phyloP scores from a whole-genome alignment of 2,113 vertebrate species.

The Sminthopsis crassicaudata region DNA sequence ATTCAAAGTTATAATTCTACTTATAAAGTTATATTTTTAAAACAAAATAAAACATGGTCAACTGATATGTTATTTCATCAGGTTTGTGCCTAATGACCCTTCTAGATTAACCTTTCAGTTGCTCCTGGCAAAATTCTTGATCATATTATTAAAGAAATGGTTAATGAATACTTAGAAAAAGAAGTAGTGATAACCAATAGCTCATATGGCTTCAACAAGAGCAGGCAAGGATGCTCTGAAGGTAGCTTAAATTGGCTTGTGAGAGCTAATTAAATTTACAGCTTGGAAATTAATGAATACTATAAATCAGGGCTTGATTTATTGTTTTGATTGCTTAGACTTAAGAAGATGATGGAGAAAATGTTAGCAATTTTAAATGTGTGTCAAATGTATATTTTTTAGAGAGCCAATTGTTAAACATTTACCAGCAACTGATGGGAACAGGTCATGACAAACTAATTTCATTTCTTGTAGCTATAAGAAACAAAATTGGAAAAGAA shows the following conservation, averaged over 20 bases:
- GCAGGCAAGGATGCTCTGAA: background rate
- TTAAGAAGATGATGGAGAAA: background rate
- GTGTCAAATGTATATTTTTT: background rate
- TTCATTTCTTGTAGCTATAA: background rate
- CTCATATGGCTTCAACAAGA: background rate
- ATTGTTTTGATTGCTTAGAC: background rate
- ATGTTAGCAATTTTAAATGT: background rate
- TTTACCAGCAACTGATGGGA: background rate
- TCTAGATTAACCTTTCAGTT: background rate
- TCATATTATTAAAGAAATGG: background rate
- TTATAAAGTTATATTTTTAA: background rate
- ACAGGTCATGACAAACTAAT: background rate
- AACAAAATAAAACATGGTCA: background rate
- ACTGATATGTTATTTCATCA: background rate
- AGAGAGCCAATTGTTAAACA: background rate
- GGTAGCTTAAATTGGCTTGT: background rate
- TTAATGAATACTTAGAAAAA: background rate
- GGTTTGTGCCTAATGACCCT: background rate
- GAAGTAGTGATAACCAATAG: background rate
- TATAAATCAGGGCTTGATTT: background rate
- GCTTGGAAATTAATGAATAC: background rate
- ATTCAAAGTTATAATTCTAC: background rate
- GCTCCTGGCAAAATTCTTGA: background rate
- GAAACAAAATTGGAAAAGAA: background rate
- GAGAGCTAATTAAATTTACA: background rate